Base-by-base conservation (phyloP, 2,113 vertebrate genomes). In the Mola mola region DNA sequence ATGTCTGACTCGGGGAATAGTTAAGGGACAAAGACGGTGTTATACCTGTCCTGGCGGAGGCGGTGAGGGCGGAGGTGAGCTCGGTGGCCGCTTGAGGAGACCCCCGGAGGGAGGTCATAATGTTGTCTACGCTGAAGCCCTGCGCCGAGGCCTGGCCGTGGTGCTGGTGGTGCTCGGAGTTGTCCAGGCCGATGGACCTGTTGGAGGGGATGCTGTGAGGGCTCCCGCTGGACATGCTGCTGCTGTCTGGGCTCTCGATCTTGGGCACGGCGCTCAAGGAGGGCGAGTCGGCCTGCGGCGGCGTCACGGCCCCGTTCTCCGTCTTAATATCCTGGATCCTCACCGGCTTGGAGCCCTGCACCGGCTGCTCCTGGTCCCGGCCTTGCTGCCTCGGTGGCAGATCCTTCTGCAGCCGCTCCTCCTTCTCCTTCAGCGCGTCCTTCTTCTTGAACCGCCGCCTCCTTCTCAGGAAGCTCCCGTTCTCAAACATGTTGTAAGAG, bases 401-500 rank as follows among this genome's bases (percentile, higher is more conserved):
- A 17, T 97, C 95, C 87, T 97, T 96, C 72, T 92, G 80, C 77
- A 91, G 88, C 63, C 94, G 89, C 20, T 97, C 95, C 57, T 97
- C 96, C 73, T 97, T 97, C 70, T 98, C 96, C 71, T 95, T 96
- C 67, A 93, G 46, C 1, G 91, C 96, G 91, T 98, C 95, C 77
- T 98, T 98, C 87, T 97, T 98, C 69, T 98, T 98, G 89, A 97
- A 97, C 65, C 96, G 93, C 31, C 95, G 84, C 57, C 95, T 88
- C 74, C 95, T 89, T 28, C 95, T 81, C 70, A 96, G 62, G 86
- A 96, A 96, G 88, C 94, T 96, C 75, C 95, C 95, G 84, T 96
- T 96, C 79, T 96, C 95, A 44, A 96, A 96, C 95, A 96, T 96
- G 84, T 96, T 96, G 87, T 96, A 96, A 0, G 95, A 96, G 90